Percentiles rank a stretch among this genome's conserved stretches.
These are phyloP conservation scores for Micropoecilia bifurca DNA, from an alignment of 2,797 vertebrate genomes.

Conservation along the genomic window DNA sequence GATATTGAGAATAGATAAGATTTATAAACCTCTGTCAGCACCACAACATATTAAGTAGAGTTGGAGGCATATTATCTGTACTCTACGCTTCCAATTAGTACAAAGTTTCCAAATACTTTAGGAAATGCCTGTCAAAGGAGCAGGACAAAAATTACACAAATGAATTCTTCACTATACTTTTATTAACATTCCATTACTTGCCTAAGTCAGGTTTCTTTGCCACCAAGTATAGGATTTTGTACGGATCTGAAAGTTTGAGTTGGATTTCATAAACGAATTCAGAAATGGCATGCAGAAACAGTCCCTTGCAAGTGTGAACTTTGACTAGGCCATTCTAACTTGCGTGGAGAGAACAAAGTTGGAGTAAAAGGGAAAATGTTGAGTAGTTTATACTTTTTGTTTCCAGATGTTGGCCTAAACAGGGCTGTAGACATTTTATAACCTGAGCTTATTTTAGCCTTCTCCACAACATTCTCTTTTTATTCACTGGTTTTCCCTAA, in stretches of 20 bases:
- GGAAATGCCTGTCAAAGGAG: slow-evolving; percentile 62
- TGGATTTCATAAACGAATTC: slow-evolving; percentile 31
- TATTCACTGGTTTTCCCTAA: not conserved
- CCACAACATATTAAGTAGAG: slow-evolving; percentile 80
- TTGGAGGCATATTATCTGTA: slow-evolving; percentile 79
- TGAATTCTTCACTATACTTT: slow-evolving; percentile 47
- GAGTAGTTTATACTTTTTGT: not conserved
- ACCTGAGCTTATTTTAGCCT: not conserved
- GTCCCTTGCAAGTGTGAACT: not conserved
- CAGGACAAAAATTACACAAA: slow-evolving; percentile 61
- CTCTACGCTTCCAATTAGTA: slow-evolving; percentile 79
- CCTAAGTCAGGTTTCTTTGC: slow-evolving; percentile 65
- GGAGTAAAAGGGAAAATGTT: too few relatives aligned
- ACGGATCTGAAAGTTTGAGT: slow-evolving; percentile 46
- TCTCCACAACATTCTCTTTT: not conserved
- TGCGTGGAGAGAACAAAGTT: too few relatives aligned
- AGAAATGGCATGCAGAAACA: not conserved
- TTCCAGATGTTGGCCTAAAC: not conserved
- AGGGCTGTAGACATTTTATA: not conserved
- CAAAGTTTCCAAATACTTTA: slow-evolving; percentile 81
- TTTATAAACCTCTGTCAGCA: slow-evolving; percentile 86
- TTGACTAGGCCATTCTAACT: not conserved
- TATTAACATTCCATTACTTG: slow-evolving; percentile 74
- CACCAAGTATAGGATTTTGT: slow-evolving; percentile 42
- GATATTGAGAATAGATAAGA: slow-evolving; percentile 87